These are phyloP conservation scores for Drosophila kambysellisi DNA, from an alignment of 2,888 invertebrate species.

Conservation along the genomic window DNA sequence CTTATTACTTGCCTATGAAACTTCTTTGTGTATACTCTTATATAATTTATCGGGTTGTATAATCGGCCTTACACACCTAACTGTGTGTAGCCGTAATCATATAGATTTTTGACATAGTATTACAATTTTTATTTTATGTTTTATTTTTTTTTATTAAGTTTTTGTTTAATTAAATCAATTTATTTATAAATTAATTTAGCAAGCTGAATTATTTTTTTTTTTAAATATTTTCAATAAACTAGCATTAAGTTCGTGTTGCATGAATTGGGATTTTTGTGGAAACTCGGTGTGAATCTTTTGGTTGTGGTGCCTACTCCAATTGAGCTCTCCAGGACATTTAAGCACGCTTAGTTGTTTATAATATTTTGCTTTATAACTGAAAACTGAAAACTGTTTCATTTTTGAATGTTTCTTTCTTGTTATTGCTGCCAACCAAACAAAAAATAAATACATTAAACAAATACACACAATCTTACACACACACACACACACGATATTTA, in stretches of 20 bases:
- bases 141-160: slow-evolving; percentile 22
- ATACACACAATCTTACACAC: slow-evolving; percentile 13
- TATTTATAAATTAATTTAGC: neutral
- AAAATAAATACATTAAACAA: slow-evolving; percentile 8
- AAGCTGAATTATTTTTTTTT: slow-evolving; percentile 1
- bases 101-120: slow-evolving; percentile 4
- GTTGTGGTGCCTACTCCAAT: slow-evolving; percentile 38
- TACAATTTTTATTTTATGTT: neutral
- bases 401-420: slow-evolving; percentile 48
- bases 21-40: slow-evolving; percentile 8
- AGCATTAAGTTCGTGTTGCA: slow-evolving; percentile 47
- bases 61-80: slow-evolving; percentile 8
- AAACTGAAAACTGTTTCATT: slow-evolving; percentile 56
- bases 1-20: slow-evolving; percentile 15
- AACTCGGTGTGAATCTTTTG: slow-evolving; percentile 28
- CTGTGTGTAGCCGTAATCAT: slow-evolving; percentile 10
- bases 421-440: slow-evolving; percentile 26
- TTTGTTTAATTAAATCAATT: slow-evolving; percentile 7
- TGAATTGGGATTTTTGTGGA: slow-evolving; percentile 40
- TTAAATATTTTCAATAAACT: slow-evolving; percentile 3
- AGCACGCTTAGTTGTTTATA: slow-evolving; percentile 64
- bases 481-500: slow-evolving; percentile 32
- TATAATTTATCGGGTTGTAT: slow-evolving; percentile 5
- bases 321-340: slow-evolving; percentile 22
- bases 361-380: slow-evolving; percentile 45